Percentiles rank a stretch among this genome's conserved stretches.
Evolutionary conservation across 2,797 vertebrate genomes (phyloP).

Genomic region (Xyrichtys novacula): DNA sequence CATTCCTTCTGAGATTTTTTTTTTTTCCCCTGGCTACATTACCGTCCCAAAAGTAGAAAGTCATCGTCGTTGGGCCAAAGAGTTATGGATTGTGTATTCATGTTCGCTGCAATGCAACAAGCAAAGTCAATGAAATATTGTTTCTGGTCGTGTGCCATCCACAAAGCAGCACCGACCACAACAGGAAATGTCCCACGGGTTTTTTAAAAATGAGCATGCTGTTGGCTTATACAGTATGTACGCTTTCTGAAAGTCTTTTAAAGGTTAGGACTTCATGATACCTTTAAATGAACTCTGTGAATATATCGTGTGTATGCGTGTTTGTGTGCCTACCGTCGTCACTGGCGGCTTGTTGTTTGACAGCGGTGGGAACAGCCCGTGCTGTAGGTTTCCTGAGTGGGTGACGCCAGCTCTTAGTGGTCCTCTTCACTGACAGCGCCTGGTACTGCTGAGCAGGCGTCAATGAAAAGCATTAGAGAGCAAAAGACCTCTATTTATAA

Average conservation of each 20-base stretch:
- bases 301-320: constrained; percentile 1
- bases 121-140: constrained; percentile 39
- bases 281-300: constrained; percentile 34
- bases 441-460: constrained; percentile 70
- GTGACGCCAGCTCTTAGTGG: constrained; percentile 93
- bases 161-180: constrained; percentile 37
- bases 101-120: constrained; percentile 38
- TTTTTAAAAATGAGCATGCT: constrained; percentile 41
- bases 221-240: constrained; percentile 30
- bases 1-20: background rate
- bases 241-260: constrained; percentile 24
- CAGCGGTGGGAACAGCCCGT: constrained; percentile 91
- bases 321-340: constrained; percentile 88
- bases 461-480: constrained; percentile 24
- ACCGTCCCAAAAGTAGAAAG: constrained; percentile 21
- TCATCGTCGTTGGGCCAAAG: constrained; percentile 12
- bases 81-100: constrained; percentile 16
- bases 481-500: constrained; percentile 16
- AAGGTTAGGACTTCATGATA: constrained; percentile 21
- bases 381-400: constrained; percentile 93
- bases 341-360: constrained; percentile 91
- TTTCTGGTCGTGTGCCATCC: constrained; percentile 51
- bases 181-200: constrained; percentile 50
- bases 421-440: constrained; percentile 82
- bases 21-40: background rate